A percentile compares a stretch with the other conserved stretches of the same genome.
These are phyloP conservation scores for Catharus bicknelli DNA, from an alignment of 2,113 vertebrate species.

Conservation along the genomic window DNA sequence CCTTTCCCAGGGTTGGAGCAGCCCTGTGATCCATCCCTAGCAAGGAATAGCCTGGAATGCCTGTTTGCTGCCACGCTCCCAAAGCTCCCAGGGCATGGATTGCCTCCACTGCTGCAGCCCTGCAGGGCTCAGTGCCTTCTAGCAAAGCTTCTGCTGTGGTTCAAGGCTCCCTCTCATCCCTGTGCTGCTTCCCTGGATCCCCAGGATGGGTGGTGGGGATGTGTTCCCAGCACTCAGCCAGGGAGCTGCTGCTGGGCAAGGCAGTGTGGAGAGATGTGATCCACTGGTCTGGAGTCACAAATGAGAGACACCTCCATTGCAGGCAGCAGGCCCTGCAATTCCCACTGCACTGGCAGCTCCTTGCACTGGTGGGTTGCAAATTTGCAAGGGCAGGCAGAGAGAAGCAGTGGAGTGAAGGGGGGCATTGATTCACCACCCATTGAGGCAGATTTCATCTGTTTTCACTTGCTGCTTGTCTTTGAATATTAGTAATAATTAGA, in stretches of 20 bases:
- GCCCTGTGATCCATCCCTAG: background rate
- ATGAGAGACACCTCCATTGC: background rate
- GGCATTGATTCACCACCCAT: background rate
- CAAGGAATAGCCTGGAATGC: background rate
- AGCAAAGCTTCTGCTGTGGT: background rate
- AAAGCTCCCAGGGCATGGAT: rapidly evolving
- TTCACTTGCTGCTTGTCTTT: background rate
- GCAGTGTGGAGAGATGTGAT: background rate
- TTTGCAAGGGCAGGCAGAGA: background rate
- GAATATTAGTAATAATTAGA: background rate
- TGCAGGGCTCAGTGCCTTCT: background rate
- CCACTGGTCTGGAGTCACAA: background rate
- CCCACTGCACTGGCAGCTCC: background rate
- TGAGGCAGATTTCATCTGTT: background rate
- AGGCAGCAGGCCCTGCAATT: background rate
- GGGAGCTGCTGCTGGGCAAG: background rate
- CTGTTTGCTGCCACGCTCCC: background rate
- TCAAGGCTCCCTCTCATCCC: background rate
- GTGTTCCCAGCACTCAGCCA: background rate
- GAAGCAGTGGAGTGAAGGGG: background rate
- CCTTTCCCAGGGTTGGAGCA: background rate
- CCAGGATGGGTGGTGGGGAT: background rate
- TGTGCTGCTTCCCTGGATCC: rapidly evolving
- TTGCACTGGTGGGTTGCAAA: rapidly evolving
- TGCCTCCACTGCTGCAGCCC: background rate